phyloP scores from a whole-genome alignment of 1,140 invertebrate species.

The Sitophilus oryzae region DNA sequence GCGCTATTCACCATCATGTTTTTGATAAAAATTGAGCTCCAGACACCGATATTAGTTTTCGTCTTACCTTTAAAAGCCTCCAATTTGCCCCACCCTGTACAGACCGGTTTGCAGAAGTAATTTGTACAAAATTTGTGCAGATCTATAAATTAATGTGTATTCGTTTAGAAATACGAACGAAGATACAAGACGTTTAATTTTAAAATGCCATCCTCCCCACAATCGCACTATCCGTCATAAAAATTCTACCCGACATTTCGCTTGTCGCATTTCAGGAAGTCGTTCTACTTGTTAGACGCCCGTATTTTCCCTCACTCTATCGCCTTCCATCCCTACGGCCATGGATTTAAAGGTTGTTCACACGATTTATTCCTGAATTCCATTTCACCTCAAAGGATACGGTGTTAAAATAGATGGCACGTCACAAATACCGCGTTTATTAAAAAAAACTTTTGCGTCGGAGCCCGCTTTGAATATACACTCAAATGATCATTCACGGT shows the following conservation, averaged over 20 bases:
- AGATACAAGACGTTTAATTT: background rate
- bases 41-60: no score
- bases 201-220: background rate
- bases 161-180: no score
- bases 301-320: background rate
- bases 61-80: no score
- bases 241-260: conserved; percentile 2
- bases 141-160: no score
- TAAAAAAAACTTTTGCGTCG: background rate
- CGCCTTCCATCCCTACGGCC: background rate
- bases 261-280: background rate
- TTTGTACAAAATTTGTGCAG: no score
- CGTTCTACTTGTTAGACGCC: background rate
- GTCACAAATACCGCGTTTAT: conserved; percentile 10
- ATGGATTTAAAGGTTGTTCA: conserved; percentile 16
- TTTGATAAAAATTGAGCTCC: no score
- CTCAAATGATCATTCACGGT: background rate
- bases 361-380: conserved; percentile 17
- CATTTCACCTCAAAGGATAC: conserved; percentile 11
- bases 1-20: no score
- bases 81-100: no score
- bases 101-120: no score
- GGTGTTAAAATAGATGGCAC: conserved; percentile 20
- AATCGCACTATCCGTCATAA: conserved; percentile 6
- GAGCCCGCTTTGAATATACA: background rate